These are phyloP conservation scores for Lasiurus borealis DNA, from an alignment of 2,113 vertebrate genomes.

Conservation along the genomic window DNA sequence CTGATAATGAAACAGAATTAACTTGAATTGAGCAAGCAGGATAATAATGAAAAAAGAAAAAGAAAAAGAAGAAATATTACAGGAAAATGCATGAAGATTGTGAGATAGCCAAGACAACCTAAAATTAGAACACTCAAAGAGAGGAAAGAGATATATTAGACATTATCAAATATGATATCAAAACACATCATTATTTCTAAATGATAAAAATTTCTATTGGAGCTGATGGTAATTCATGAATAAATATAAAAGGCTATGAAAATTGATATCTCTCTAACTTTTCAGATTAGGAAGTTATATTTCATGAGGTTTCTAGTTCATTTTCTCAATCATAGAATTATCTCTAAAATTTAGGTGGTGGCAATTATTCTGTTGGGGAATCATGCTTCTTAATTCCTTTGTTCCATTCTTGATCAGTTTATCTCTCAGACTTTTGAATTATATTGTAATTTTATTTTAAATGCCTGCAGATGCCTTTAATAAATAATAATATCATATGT, in stretches of 20 bases:
- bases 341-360: conserved; percentile 23
- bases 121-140: neutral
- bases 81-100: conserved; percentile 34
- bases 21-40: neutral
- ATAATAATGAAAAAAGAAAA: conserved; percentile 42
- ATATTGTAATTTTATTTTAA: conserved; percentile 45
- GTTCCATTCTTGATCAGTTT: conserved; percentile 59
- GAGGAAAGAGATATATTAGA: neutral
- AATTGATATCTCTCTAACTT: conserved; percentile 45
- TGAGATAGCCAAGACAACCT: neutral
- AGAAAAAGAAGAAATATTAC: neutral
- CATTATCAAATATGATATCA: neutral
- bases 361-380: neutral
- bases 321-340: conserved; percentile 40
- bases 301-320: conserved; percentile 52
- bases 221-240: neutral
- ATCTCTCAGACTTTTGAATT: conserved; percentile 60
- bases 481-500: neutral
- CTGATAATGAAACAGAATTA: conserved; percentile 43
- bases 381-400: conserved; percentile 17
- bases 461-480: neutral
- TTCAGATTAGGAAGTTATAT: conserved; percentile 22
- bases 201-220: conserved; percentile 28
- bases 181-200: conserved; percentile 43
- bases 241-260: conserved; percentile 24